A percentile compares a stretch with the other conserved stretches of the same genome.
Conservation (phyloP, 2,888 invertebrate genomes). For the Itoplectis maculator region DNA sequence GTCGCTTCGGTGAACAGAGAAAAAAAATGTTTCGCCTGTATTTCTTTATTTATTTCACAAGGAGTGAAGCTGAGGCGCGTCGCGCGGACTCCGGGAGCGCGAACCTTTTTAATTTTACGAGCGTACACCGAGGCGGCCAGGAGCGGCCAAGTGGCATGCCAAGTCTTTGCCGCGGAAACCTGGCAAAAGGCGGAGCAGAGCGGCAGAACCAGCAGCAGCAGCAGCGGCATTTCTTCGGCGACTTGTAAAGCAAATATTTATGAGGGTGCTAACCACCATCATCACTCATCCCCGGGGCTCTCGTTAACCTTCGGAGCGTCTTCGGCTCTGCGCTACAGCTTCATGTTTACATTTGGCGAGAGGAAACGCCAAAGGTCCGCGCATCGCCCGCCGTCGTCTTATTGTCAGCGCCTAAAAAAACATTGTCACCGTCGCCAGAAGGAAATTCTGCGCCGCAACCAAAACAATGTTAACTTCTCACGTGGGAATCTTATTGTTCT, state of each 20-base stretch:
- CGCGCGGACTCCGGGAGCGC: constrained; percentile 65
- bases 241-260: constrained; percentile 82
- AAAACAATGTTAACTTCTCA: not conserved
- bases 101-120: constrained; percentile 77
- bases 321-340: constrained; percentile 70
- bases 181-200: constrained; percentile 56
- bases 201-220: constrained; percentile 60
- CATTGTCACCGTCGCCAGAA: constrained; percentile 55
- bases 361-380: constrained; percentile 68
- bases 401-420: constrained; percentile 74
- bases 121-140: constrained; percentile 61
- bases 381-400: constrained; percentile 63
- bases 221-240: constrained; percentile 66
- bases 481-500: not conserved
- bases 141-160: constrained; percentile 27
- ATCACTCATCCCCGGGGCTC: constrained; percentile 78
- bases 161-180: constrained; percentile 28
- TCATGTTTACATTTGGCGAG: constrained; percentile 73
- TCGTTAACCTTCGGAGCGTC: constrained; percentile 69
- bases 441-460: not conserved
- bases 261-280: constrained; percentile 81
- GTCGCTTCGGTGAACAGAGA: not conserved
- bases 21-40: constrained; percentile 46
- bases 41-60: constrained; percentile 56
- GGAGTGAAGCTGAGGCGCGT: constrained; percentile 45